These are phyloP conservation scores for Peromyscus californicus DNA, from an alignment of 2,113 vertebrate genomes.

Conservation along the genomic window DNA sequence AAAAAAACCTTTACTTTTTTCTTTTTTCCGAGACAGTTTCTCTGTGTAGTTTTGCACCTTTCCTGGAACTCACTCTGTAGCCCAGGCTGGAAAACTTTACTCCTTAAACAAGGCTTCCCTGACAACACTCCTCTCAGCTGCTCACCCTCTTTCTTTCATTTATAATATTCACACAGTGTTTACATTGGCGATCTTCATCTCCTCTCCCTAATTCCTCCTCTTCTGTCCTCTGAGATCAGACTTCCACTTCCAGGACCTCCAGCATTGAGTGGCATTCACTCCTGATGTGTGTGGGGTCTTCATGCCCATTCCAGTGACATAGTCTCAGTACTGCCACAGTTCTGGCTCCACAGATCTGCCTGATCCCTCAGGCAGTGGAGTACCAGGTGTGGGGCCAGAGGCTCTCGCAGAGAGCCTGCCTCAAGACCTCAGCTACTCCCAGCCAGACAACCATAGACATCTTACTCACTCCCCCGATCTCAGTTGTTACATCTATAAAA, in stretches of 20 bases:
- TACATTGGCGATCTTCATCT: no score
- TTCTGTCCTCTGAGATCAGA: neutral
- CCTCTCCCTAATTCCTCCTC: neutral
- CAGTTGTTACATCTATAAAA: neutral
- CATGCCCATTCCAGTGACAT: rapidly evolving
- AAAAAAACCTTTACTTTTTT: no score
- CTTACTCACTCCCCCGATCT: neutral
- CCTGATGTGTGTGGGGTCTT: neutral
- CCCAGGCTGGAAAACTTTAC: neutral
- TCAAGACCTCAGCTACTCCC: neutral
- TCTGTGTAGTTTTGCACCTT: no score
- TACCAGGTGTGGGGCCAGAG: neutral
- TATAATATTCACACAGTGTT: neutral
- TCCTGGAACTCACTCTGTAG: no score
- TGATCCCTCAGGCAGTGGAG: no score
- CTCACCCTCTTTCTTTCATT: neutral
- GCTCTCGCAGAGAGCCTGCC: neutral
- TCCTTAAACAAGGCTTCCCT: neutral
- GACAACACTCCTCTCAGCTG: no score
- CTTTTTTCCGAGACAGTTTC: no score
- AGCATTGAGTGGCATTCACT: neutral
- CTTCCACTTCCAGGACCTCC: neutral
- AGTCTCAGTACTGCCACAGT: neutral
- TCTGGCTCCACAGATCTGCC: no score
- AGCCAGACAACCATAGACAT: neutral